Base-by-base conservation (phyloP, 1,140 invertebrate genomes). In the Leptinotarsa texana region DNA sequence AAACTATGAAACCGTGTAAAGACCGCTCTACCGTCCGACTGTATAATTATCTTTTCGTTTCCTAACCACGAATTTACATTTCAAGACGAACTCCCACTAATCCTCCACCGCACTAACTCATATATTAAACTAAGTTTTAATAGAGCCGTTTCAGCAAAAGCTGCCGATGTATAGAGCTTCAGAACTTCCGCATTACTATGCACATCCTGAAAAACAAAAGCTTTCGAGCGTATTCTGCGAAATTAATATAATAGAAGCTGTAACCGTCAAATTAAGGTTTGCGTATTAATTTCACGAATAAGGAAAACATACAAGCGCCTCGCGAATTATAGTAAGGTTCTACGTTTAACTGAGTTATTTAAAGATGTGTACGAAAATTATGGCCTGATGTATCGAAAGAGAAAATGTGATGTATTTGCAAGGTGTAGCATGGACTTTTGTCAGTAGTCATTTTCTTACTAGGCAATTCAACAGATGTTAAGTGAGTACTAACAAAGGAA, bases 1-100 rank as follows among this genome's bases (percentile, higher is more conserved):
- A 77, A 80, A 79, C 77, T 77, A 82, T 78, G 79, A 82, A 78
- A 78, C 79, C 80, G 79, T 82, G 77, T 82, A 82, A 80, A 82
- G 79, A 75, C 80, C 75, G 74, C 75, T 74, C 77, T 65, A 65
- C 73, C 80, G 79, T 70, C 70, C 79, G 75, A 80, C 77, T 81
- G 79, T 75, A 82, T 82, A 80, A 80, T 82, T 79, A 82, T 80
- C 79, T 80, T 73, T 74, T 74, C 70, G 77, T 74, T 74, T 73
- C 51, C 51, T 42, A 42, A 42, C 78, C 77, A 75, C 75, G 77
- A 81, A 81, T 81, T 80, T 81, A 77, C 80, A 81, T 81, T 81
- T 79, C 79, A 79, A 75, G 57, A 75, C 75, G 77, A 77, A 75
- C 69, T 77, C 69, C 22, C 48, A 47, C 73, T 74, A 78, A 80